These are phyloP conservation scores for Enteromius argenteus DNA, from an alignment of 2,797 vertebrate genomes.

Conservation along the genomic window DNA sequence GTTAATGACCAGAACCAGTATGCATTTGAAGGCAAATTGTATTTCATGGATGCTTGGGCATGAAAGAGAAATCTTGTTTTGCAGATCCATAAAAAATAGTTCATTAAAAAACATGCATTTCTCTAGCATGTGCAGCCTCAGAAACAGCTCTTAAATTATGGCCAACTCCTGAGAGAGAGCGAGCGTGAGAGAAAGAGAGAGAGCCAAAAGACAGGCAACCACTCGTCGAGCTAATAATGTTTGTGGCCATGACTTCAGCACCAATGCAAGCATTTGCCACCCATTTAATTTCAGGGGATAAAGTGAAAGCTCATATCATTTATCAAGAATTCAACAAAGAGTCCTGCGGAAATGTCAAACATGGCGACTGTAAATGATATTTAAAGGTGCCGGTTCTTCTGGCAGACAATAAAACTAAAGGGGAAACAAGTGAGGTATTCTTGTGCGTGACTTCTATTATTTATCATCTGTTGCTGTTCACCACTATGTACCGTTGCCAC, in stretches of 20 bases:
- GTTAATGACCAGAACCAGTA: conserved; percentile 67
- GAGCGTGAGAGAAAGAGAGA: neutral
- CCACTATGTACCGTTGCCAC: conserved; percentile 8
- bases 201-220: conserved; percentile 54
- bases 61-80: conserved; percentile 77
- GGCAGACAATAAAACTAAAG: conserved; percentile 23
- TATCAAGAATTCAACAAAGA: conserved; percentile 39
- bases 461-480: conserved; percentile 29
- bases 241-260: conserved; percentile 64
- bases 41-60: conserved; percentile 77
- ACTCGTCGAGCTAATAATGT: conserved; percentile 68
- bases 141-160: conserved; percentile 74
- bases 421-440: conserved; percentile 30
- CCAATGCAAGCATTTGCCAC: conserved; percentile 41
- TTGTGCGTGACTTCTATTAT: conserved; percentile 44
- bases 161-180: conserved; percentile 62
- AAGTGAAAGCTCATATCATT: conserved; percentile 51
- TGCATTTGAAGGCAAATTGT: conserved; percentile 68
- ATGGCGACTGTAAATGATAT: conserved; percentile 45
- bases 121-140: conserved; percentile 65
- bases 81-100: conserved; percentile 78
- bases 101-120: conserved; percentile 67
- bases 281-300: conserved; percentile 59
- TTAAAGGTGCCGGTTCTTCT: conserved; percentile 46
- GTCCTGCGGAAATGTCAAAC: conserved; percentile 41